A percentile compares a stretch with the other conserved stretches of the same genome.
phyloP scores from a whole-genome alignment of 1,140 invertebrate genomes.

The Copidosoma floridanum region DNA sequence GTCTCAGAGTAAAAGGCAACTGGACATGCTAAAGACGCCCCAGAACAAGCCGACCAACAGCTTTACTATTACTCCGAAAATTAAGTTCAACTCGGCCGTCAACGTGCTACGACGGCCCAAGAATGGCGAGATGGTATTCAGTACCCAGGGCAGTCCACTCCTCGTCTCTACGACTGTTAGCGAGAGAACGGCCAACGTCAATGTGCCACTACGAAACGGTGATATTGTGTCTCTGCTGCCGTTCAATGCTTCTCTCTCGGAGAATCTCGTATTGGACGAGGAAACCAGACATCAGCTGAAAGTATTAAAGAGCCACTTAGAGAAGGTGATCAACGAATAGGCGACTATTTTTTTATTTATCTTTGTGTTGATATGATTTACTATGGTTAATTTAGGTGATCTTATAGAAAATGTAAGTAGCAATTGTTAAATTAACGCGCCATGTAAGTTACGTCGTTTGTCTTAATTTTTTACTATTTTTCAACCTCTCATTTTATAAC shows the following conservation, averaged over 20 bases:
- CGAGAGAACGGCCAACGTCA: conserved; percentile 62
- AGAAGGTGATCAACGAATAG: too few relatives aligned
- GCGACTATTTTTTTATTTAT: too few relatives aligned
- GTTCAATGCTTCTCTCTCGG: conserved; percentile 12
- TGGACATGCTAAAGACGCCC: conserved; percentile 42
- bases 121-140: conserved; percentile 66
- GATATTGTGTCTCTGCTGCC: conserved; percentile 63
- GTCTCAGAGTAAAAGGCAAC: background rate
- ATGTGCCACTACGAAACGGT: conserved; percentile 63
- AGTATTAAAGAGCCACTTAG: conserved; percentile 17
- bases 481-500: too few relatives aligned
- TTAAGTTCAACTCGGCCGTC: conserved; percentile 62
- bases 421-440: too few relatives aligned
- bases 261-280: conserved; percentile 21
- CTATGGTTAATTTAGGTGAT: too few relatives aligned
- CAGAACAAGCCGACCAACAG: conserved; percentile 14
- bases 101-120: conserved; percentile 62
- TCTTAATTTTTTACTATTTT: too few relatives aligned
- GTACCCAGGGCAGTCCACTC: conserved; percentile 66
- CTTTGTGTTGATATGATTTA: too few relatives aligned
- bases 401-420: too few relatives aligned
- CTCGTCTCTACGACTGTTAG: conserved; percentile 55
- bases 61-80: conserved; percentile 49
- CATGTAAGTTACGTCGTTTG: too few relatives aligned
- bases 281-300: conserved; percentile 24